A percentile compares a stretch with the other conserved stretches of the same genome.
These are phyloP conservation scores for Dromiciops gliroides DNA, from an alignment of 2,113 vertebrate species.

Conservation along the genomic window DNA sequence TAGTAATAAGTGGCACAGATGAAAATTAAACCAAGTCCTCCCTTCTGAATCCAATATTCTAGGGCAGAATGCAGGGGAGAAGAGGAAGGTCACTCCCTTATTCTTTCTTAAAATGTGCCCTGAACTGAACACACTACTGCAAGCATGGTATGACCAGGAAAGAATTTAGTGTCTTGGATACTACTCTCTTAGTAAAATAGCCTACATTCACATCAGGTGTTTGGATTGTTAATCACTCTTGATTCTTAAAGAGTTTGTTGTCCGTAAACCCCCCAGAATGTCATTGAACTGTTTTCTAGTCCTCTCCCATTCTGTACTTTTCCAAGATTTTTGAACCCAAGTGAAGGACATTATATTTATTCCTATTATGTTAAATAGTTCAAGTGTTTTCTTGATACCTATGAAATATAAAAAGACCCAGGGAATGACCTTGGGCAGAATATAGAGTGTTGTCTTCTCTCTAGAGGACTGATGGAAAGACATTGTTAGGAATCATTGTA, in stretches of 20 bases:
- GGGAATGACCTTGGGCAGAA: neutral
- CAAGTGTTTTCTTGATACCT: neutral
- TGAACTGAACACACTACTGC: neutral
- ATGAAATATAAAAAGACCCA: neutral
- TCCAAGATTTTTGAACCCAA: neutral
- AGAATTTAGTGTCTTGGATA: neutral
- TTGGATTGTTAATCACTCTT: neutral
- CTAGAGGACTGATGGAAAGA: neutral
- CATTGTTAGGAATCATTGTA: neutral
- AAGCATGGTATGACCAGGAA: neutral
- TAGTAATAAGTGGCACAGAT: neutral
- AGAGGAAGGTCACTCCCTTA: too few relatives aligned
- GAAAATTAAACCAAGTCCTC: conserved; percentile 8
- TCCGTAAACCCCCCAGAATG: too few relatives aligned
- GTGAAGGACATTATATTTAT: neutral
- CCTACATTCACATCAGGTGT: neutral
- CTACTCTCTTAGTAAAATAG: neutral
- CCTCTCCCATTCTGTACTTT: neutral
- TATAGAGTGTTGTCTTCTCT: too few relatives aligned
- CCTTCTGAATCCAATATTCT: neutral
- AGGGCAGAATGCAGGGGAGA: neutral
- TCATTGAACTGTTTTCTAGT: neutral
- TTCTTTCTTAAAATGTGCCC: neutral
- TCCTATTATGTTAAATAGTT: neutral
- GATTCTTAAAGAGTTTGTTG: neutral